A percentile compares a stretch with the other conserved stretches of the same genome.
Conservation (phyloP, 2,888 invertebrate genomes). For the Yponomeuta sedellus region DNA sequence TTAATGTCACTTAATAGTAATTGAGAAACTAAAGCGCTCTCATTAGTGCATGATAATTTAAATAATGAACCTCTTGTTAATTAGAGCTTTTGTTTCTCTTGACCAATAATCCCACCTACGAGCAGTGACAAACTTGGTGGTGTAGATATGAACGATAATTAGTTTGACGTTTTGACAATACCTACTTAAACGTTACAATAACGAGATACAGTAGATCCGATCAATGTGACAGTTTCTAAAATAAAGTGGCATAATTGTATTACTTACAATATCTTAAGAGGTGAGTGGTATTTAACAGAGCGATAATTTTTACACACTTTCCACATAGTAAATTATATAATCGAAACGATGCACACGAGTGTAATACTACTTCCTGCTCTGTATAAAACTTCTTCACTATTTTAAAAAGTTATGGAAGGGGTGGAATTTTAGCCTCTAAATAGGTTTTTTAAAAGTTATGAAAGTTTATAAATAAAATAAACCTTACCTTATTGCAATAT, state of each 20-base stretch:
- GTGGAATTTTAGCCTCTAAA: too few relatives aligned
- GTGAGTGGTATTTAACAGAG: too few relatives aligned
- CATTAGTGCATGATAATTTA: background rate
- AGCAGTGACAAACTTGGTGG: background rate
- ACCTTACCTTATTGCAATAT: too few relatives aligned
- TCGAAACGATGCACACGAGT: too few relatives aligned
- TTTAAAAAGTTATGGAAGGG: too few relatives aligned
- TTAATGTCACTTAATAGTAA: background rate
- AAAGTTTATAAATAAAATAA: too few relatives aligned
- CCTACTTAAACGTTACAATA: background rate
- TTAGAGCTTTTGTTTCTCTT: background rate
- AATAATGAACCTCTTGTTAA: background rate
- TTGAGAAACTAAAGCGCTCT: background rate
- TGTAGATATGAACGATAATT: background rate
- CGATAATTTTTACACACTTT: too few relatives aligned
- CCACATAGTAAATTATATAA: too few relatives aligned
- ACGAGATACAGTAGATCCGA: background rate
- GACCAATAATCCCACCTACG: background rate
- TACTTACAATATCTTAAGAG: too few relatives aligned
- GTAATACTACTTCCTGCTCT: too few relatives aligned
- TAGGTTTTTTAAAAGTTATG: too few relatives aligned
- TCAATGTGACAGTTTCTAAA: background rate
- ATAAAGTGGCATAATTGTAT: background rate
- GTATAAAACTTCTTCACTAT: too few relatives aligned
- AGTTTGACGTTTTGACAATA: conserved; percentile 1